Percentiles rank a stretch among this genome's conserved stretches.
Evolutionary conservation across 2,888 invertebrate genomes (phyloP).

Genomic region (Limnephilus marmoratus): DNA sequence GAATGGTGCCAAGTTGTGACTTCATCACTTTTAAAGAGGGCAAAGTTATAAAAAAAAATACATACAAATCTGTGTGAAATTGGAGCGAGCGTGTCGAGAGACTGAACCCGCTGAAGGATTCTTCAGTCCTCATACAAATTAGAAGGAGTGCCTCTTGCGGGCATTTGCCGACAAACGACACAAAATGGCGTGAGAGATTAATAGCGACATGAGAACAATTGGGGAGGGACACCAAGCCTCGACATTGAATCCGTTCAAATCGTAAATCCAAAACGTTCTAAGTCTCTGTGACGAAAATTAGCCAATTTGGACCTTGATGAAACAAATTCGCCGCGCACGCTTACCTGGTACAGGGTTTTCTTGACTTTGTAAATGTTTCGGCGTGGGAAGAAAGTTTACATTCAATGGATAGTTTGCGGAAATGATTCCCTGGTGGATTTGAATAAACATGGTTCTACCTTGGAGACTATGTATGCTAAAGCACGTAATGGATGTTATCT

Average conservation of each 20-base stretch:
- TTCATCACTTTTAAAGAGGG: background rate
- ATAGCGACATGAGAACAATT: slow-evolving; percentile 57
- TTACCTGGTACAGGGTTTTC: slow-evolving; percentile 28
- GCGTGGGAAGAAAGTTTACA: background rate
- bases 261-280: background rate
- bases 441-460: background rate
- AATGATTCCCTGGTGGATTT: background rate
- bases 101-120: background rate
- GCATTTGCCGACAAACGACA: slow-evolving; percentile 57
- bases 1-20: background rate
- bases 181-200: slow-evolving; percentile 59
- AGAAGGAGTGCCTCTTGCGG: slow-evolving; percentile 35
- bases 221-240: slow-evolving; percentile 37
- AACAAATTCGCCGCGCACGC: slow-evolving; percentile 2
- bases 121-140: slow-evolving; percentile 3
- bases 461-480: background rate
- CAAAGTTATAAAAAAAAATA: background rate
- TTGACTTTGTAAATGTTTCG: background rate
- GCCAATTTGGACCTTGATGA: slow-evolving; percentile 3
- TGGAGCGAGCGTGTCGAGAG: background rate
- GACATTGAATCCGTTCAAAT: slow-evolving; percentile 37
- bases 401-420: background rate
- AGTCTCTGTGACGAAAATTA: background rate
- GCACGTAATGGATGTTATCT: background rate
- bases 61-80: background rate